Conservation (phyloP, 2,113 vertebrate species). For the Vidua macroura region DNA sequence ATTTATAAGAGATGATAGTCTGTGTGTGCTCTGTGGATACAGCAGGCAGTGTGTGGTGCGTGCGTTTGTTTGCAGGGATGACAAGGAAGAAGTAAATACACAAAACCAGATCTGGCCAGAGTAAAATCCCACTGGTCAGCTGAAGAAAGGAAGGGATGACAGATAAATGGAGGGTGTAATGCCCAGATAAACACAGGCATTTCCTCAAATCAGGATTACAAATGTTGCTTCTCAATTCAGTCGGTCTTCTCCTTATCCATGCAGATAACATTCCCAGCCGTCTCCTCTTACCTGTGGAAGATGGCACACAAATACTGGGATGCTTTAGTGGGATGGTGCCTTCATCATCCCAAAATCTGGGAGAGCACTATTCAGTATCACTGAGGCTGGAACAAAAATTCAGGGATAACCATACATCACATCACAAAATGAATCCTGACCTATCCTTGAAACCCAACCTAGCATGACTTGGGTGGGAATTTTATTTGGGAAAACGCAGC, state of each 20-base stretch:
- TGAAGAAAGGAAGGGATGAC: not conserved
- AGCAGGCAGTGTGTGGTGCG: not conserved
- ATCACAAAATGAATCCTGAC: not conserved
- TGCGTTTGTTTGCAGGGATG: not conserved
- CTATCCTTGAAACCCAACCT: not conserved
- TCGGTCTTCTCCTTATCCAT: not conserved
- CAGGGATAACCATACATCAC: not conserved
- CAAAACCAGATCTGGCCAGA: not conserved
- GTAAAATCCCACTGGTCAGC: not conserved
- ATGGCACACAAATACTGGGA: not conserved
- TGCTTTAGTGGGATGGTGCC: not conserved
- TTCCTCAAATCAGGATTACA: not conserved
- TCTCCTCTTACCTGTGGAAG: not conserved
- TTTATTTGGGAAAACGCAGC: not conserved
- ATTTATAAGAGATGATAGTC: conserved; percentile 3
- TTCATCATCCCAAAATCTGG: not conserved
- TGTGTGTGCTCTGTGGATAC: not conserved
- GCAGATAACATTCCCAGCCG: not conserved
- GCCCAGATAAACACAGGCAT: not conserved
- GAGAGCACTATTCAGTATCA: not conserved
- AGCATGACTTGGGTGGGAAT: not conserved
- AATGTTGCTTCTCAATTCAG: not conserved
- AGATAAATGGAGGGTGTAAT: not conserved
- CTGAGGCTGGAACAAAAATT: not conserved
- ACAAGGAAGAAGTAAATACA: not conserved